These are phyloP conservation scores for Enteromius radiatus DNA, from an alignment of 2,797 vertebrate genomes.

Conservation along the genomic window DNA sequence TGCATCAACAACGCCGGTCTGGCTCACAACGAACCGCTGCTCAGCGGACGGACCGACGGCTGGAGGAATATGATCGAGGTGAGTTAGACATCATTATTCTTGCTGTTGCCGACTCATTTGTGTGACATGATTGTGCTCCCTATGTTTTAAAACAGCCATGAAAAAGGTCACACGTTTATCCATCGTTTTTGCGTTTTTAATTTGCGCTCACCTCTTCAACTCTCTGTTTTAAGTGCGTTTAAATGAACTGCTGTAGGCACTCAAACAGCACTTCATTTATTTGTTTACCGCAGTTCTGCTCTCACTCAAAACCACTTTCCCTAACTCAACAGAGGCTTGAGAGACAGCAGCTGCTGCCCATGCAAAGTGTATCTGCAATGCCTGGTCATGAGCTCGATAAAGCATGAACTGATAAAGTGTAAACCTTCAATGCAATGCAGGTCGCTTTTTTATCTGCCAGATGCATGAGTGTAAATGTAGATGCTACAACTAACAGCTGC, in stretches of 20 bases:
- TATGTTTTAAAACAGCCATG: neutral
- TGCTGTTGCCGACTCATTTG: neutral
- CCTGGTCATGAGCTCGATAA: neutral
- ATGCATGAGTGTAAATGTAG: neutral
- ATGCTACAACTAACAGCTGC: neutral
- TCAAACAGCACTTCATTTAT: neutral
- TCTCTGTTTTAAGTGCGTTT: neutral
- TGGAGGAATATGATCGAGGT: constrained; percentile 97
- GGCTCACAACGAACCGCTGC: constrained; percentile 87
- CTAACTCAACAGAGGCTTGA: neutral
- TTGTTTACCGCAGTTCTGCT: neutral
- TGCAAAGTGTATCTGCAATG: neutral
- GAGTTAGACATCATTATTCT: constrained; percentile 64
- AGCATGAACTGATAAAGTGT: neutral
- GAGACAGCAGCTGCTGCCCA: neutral
- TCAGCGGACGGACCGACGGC: constrained; percentile 87
- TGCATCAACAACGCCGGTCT: constrained; percentile 96
- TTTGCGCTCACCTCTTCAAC: neutral
- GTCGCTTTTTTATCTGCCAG: neutral
- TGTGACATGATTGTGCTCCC: neutral
- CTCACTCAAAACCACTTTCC: neutral
- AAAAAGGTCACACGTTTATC: neutral
- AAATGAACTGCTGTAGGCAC: neutral
- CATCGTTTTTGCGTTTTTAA: neutral
- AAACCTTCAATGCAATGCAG: neutral